Percentiles rank a stretch among this genome's conserved stretches.
These are phyloP conservation scores for Chloropsis cyanopogon DNA, from an alignment of 2,113 vertebrate species.

Conservation along the genomic window DNA sequence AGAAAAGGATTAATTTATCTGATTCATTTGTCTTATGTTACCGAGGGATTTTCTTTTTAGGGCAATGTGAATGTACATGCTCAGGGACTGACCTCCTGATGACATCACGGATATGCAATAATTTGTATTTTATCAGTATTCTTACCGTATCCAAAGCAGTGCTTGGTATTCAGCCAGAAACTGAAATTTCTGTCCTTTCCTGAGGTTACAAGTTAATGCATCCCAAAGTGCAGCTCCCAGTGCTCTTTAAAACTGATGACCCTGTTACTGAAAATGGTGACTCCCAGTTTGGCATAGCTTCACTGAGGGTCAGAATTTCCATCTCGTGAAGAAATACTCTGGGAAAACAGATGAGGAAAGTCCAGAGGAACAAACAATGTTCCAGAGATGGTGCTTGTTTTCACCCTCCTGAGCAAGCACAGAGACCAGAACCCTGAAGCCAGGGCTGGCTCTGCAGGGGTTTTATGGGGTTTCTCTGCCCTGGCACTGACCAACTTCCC, in stretches of 20 bases:
- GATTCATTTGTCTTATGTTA: neutral
- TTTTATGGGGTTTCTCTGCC: neutral
- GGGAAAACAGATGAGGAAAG: slow-evolving; percentile 40
- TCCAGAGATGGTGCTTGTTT: slow-evolving; percentile 28
- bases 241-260: slow-evolving; percentile 25
- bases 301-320: slow-evolving; percentile 54
- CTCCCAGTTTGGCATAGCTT: slow-evolving; percentile 21
- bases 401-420: slow-evolving; percentile 9
- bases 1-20: slow-evolving; percentile 4
- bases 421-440: neutral
- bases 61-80: neutral
- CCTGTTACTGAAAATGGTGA: slow-evolving; percentile 19
- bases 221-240: slow-evolving; percentile 29
- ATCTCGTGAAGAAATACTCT: slow-evolving; percentile 39
- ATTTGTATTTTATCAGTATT: neutral
- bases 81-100: neutral
- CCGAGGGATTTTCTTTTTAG: neutral
- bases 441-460: neutral
- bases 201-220: slow-evolving; percentile 44
- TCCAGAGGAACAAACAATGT: slow-evolving; percentile 23
- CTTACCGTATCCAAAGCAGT: neutral
- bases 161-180: slow-evolving; percentile 47
- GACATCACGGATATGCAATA: neutral
- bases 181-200: slow-evolving; percentile 41
- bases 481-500: slow-evolving; percentile 36